Conservation (phyloP, 2,113 vertebrate genomes). For the Mirza zaza region DNA sequence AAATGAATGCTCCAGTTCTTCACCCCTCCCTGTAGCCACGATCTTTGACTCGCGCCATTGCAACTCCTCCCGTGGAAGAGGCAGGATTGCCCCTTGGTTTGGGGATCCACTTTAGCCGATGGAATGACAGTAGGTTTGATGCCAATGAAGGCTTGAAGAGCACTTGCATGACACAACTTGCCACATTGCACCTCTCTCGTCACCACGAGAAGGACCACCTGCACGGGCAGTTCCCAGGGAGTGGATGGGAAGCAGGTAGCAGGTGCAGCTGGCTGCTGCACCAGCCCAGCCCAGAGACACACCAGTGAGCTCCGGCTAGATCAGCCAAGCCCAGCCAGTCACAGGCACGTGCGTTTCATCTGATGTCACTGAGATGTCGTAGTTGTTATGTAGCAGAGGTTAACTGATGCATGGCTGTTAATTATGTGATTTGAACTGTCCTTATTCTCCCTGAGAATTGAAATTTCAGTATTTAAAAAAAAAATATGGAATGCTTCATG, state of each 20-base stretch:
- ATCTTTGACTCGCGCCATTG: background rate
- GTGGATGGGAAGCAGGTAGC: background rate
- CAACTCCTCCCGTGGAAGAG: background rate
- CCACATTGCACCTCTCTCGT: background rate
- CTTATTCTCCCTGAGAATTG: background rate
- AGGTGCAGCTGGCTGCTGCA: background rate
- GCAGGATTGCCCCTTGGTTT: background rate
- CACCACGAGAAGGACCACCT: background rate
- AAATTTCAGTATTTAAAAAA: background rate
- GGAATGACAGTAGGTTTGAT: background rate
- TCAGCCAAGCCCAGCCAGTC: background rate
- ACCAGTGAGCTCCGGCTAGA: background rate
- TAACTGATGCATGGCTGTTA: background rate
- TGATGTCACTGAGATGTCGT: background rate
- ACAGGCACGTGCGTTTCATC: background rate
- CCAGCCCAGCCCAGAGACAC: background rate
- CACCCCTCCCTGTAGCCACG: too few relatives aligned
- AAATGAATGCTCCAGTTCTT: background rate
- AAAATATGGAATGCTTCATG: too few relatives aligned
- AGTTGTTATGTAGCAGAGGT: background rate
- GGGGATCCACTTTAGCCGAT: background rate
- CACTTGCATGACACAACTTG: background rate
- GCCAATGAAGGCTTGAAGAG: background rate
- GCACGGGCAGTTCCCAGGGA: background rate
- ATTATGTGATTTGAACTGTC: slow-evolving; percentile 10